These are phyloP conservation scores for Alsophila aescularia DNA, from an alignment of 2,888 invertebrate species.

Conservation along the genomic window DNA sequence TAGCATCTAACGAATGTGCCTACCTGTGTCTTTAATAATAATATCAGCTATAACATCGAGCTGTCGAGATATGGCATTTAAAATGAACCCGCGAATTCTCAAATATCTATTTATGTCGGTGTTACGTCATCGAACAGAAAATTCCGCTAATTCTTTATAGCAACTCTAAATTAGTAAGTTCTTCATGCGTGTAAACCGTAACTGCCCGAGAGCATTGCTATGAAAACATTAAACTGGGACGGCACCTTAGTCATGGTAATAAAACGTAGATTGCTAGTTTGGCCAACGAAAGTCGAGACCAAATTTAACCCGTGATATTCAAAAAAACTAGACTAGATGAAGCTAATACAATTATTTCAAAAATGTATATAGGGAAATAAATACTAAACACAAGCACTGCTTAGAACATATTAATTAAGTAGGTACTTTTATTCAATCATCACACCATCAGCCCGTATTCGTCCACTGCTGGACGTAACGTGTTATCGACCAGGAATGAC, in stretches of 20 bases:
- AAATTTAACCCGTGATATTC: no score
- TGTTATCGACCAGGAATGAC: not conserved
- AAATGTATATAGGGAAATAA: no score
- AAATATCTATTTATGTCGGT: slow-evolving; percentile 1
- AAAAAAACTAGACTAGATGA: no score
- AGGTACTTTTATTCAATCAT: no score
- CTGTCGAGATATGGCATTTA: slow-evolving; percentile 3
- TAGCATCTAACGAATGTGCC: not conserved
- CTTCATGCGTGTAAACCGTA: slow-evolving; percentile 8
- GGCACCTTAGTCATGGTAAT: no score
- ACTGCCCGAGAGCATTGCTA: not conserved
- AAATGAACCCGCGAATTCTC: not conserved
- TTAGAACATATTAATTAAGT: no score
- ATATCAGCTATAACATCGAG: not conserved
- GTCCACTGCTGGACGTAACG: no score
- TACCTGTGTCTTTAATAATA: not conserved
- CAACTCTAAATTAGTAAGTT: not conserved
- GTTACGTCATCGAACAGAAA: slow-evolving; percentile 12
- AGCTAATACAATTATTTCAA: no score
- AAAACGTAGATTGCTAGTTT: no score
- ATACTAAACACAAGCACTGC: no score
- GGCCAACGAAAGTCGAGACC: no score
- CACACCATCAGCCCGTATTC: no score
- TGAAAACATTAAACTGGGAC: not conserved
- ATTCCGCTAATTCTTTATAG: slow-evolving; percentile 1